phyloP scores from a whole-genome alignment of 2,888 invertebrate species.

The Cataglyphis rosenhaueri region DNA sequence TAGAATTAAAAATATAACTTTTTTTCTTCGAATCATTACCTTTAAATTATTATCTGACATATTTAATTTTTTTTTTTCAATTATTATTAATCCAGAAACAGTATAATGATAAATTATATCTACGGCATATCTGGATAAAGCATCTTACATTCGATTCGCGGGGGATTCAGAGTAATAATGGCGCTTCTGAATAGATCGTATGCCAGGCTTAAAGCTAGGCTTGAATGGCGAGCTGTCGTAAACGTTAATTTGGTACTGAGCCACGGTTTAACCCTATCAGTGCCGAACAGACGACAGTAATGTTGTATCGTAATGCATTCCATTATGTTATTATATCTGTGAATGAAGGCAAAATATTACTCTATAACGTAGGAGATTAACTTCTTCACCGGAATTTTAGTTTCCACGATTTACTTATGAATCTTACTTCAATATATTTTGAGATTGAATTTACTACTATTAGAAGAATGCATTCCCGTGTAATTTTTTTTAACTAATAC shows the following conservation, averaged over 20 bases:
- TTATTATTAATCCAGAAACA: background rate
- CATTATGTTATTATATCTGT: constrained; percentile 64
- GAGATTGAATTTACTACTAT: background rate
- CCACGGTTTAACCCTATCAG: constrained; percentile 75
- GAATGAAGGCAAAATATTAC: constrained; percentile 56
- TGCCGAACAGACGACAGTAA: constrained; percentile 71
- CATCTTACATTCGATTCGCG: constrained; percentile 26
- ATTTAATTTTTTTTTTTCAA: background rate
- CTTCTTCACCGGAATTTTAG: constrained; percentile 23
- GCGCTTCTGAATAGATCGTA: constrained; percentile 34
- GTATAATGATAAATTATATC: constrained; percentile 10
- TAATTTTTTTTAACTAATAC: background rate
- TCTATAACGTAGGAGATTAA: constrained; percentile 23
- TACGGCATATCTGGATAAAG: constrained; percentile 10
- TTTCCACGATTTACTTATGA: constrained; percentile 32
- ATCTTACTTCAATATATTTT: constrained; percentile 4
- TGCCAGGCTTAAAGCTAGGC: constrained; percentile 64
- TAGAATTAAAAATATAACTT: background rate
- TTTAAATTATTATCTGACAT: background rate
- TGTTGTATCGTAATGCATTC: constrained; percentile 70
- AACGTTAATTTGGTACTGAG: constrained; percentile 76
- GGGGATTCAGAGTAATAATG: constrained; percentile 24
- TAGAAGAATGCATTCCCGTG: background rate
- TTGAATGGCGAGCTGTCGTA: constrained; percentile 71
- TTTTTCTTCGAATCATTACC: background rate